phyloP scores from a whole-genome alignment of 2,113 vertebrate genomes.

The Ceyx cyanopectus region DNA sequence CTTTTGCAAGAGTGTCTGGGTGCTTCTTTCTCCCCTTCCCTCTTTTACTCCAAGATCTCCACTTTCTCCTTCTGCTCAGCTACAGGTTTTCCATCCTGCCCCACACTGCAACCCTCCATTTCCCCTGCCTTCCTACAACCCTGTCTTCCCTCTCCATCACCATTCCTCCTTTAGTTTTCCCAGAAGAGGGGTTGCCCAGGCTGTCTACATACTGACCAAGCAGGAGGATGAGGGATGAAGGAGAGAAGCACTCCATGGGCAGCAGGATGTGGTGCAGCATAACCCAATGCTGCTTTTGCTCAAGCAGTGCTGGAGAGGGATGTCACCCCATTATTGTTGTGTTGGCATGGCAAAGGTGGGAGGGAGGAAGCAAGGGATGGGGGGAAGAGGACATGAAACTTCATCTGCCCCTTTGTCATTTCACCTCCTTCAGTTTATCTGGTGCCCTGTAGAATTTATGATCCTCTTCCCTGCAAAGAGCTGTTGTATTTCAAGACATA shows the following conservation, averaged over 20 bases:
- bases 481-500: constrained; percentile 7
- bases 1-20: background rate
- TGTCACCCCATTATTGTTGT: background rate
- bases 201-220: background rate
- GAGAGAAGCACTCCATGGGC: rapidly evolving
- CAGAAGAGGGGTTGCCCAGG: background rate
- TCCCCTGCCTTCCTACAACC: background rate
- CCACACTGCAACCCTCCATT: background rate
- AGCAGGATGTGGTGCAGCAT: background rate
- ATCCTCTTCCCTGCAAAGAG: background rate
- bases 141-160: background rate
- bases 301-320: background rate
- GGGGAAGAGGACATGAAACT: background rate
- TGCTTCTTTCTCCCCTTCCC: background rate
- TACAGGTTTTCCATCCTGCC: background rate
- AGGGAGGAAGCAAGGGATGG: background rate
- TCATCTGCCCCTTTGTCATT: constrained; percentile 10
- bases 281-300: background rate
- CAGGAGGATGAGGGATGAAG: background rate
- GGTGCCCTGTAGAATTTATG: background rate
- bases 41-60: background rate
- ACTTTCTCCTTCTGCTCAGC: background rate
- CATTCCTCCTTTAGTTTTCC: background rate
- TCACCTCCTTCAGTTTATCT: constrained; percentile 17
- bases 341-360: constrained; percentile 33